Base-by-base conservation (phyloP, 1,140 invertebrate species). In the Dreissena polymorpha region DNA sequence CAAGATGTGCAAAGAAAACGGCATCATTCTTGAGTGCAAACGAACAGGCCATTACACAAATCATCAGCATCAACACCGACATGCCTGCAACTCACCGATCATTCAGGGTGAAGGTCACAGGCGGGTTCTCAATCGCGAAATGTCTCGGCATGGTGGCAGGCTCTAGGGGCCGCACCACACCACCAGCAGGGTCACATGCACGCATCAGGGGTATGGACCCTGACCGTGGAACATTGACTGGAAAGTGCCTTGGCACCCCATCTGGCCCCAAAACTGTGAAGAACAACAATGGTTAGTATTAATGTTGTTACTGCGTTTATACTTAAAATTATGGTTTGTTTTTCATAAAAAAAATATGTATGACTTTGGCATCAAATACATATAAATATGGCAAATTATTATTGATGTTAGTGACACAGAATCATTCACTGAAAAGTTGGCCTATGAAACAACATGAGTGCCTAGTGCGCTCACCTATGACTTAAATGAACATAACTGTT, bases 141-240 rank as follows among this genome's bases (percentile, higher is more conserved):
- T 90, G 87, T 67, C 82, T 83, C 2, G 88, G 88, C 80, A 88
- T 87, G 21, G 86, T 87, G 63, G 86, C 85, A 13, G 86, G 50
- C 29, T 74, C 80, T 18, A 86, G 70, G 25, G 76, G 65, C 60
- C 86, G 16, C 67, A 81, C 63, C n/a, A 79, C 75, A 8, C 82
- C 70, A 71, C 82, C 84, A 60, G 85, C 86, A 39, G 88, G 83
- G 63, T 87, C 87, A 25, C 72, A 71, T 55, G 27, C 25, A 55
- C 83, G 79, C 57, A 85, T 85, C 25, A 84, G 53, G n/a, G 85
- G 87, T 70, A 86, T 87, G 49, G 90, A 94, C 94, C 96, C 94
- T 63, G 89, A 88, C 51, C 88, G 68, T 23, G 89, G 88, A 51
- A 90, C 89, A 55, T 88, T 89, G 21, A 88, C 84, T 39, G 89